Evolutionary conservation across 2,888 invertebrate genomes (phyloP), one percentile per base, ranked within the genome.

Genomic region (Nomada hirtipes): DNA sequence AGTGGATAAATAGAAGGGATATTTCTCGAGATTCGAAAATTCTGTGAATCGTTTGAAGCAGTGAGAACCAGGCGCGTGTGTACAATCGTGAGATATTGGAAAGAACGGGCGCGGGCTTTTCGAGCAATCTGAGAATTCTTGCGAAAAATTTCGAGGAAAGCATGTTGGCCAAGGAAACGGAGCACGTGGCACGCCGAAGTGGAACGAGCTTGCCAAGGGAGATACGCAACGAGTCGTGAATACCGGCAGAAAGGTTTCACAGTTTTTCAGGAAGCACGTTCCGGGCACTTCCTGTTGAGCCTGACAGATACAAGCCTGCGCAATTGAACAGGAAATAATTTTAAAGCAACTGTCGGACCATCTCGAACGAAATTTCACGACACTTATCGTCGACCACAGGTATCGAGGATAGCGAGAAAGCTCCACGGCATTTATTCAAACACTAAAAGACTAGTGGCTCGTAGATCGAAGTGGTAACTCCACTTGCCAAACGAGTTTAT

Each of bases 401-500:
- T 26, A 2, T 11, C 44, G 44, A 26, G 4, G 57, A 26, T 36
- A 29, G 13, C 1, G 26, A 13, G 4, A n/a, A 36, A 63, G 26
- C 50, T 15, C n/a, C 13, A n/a, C 42, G 52, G 15, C 15, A 50
- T 69, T 72, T 77, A 57, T 78, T 60, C 59, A 61, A 59, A 44
- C n/a, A n/a, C 52, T n/a, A 29, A 64, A 67, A 50, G 44, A 47
- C 20, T 53, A 53, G 36, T 26, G 60, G 53, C 70, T 75, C 57
- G 68, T 73, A 65, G 74, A 77, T 68, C 55, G 36, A 74, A 59
- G 74, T 26, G 76, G 79, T 67, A 65, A 77, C 70, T 85, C 79
- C 72, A 64, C 78, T 79, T 61, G 74, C 79, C 81, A 86, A 89
- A 89, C 88, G 73, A 88, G 89, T 89, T 89, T 84, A 64, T 76